Percentiles rank a stretch among this genome's conserved stretches.
phyloP scores from a whole-genome alignment of 2,888 invertebrate genomes.

The Platycheirus albimanus region DNA sequence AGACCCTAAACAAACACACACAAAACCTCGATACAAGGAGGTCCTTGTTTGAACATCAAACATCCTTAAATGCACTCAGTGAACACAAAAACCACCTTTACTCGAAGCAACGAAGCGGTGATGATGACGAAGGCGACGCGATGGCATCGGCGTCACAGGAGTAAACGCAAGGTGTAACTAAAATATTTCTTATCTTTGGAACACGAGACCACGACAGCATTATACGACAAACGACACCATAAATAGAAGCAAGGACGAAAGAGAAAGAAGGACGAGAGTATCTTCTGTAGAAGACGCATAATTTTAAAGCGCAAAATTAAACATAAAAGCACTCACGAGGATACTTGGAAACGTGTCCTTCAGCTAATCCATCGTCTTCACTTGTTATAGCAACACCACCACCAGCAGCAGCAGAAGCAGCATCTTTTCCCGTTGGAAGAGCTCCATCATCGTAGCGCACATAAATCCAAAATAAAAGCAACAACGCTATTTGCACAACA shows the following conservation, averaged over 20 bases:
- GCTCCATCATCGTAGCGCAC: constrained; percentile 83
- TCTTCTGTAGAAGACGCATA: constrained; percentile 44
- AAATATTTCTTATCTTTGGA: constrained; percentile 77
- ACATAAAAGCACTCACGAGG: constrained; percentile 81
- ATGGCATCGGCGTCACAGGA: no score
- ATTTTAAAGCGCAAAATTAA: constrained; percentile 79
- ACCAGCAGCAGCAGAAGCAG: constrained; percentile 4
- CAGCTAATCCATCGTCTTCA: constrained; percentile 80
- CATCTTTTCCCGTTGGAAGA: constrained; percentile 76
- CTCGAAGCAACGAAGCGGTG: constrained; percentile 64
- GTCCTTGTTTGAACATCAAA: constrained; percentile 46
- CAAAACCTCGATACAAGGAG: background rate
- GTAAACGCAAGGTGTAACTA: constrained; percentile 72
- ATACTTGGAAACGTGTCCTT: constrained; percentile 82
- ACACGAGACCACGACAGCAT: constrained; percentile 74
- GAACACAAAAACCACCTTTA: constrained; percentile 39
- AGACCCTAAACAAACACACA: background rate
- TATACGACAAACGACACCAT: constrained; percentile 12
- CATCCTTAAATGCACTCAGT: constrained; percentile 52
- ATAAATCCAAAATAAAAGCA: constrained; percentile 83
- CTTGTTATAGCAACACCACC: constrained; percentile 64
- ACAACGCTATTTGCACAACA: constrained; percentile 83
- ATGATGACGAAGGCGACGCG: no score
- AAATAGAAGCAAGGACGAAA: no score
- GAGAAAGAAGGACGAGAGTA: background rate